Percentiles rank a stretch among this genome's conserved stretches.
These are phyloP conservation scores for Andrena trimmerana DNA, from an alignment of 2,888 invertebrate species.

Conservation along the genomic window DNA sequence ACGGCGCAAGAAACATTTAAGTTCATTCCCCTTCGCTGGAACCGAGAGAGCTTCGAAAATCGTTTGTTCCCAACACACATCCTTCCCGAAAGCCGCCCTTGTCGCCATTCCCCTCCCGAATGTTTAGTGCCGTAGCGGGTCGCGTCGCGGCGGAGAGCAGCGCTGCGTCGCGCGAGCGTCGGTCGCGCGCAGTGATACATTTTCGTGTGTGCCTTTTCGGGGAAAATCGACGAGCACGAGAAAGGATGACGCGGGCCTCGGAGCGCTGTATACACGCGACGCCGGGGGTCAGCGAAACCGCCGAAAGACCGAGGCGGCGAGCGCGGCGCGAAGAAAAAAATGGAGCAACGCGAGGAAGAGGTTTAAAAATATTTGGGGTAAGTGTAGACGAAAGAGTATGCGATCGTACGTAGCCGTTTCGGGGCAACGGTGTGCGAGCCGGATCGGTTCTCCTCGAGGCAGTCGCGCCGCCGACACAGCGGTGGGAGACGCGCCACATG, in stretches of 20 bases:
- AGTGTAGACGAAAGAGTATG: slow-evolving; percentile 63
- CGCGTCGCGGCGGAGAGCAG: slow-evolving; percentile 17
- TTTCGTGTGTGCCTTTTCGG: slow-evolving; percentile 59
- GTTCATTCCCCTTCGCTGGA: slow-evolving; percentile 7
- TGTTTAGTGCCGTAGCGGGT: slow-evolving; percentile 26
- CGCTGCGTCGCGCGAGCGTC: slow-evolving; percentile 43
- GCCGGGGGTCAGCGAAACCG: slow-evolving; percentile 28
- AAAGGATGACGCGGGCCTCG: slow-evolving; percentile 33
- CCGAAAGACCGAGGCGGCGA: slow-evolving; percentile 18
- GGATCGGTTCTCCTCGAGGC: slow-evolving; percentile 49
- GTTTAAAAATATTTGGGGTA: slow-evolving; percentile 72
- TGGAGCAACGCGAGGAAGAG: slow-evolving; percentile 44
- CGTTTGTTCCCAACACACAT: slow-evolving; percentile 40
- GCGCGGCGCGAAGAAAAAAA: slow-evolving; percentile 29
- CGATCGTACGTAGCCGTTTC: slow-evolving; percentile 60
- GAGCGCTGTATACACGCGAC: neutral
- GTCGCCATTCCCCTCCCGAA: slow-evolving; percentile 46
- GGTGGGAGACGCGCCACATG: slow-evolving; percentile 45
- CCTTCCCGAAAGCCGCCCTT: slow-evolving; percentile 40
- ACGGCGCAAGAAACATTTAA: too few relatives aligned
- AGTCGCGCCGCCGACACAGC: slow-evolving; percentile 34
- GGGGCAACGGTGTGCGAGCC: slow-evolving; percentile 38
- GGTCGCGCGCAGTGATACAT: slow-evolving; percentile 44
- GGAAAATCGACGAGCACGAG: slow-evolving; percentile 60
- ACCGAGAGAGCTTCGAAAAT: slow-evolving; percentile 28